Percentiles rank a stretch among this genome's conserved stretches.
Evolutionary conservation across 2,797 vertebrate species (phyloP).

Genomic region (Cyclopterus lumpus): DNA sequence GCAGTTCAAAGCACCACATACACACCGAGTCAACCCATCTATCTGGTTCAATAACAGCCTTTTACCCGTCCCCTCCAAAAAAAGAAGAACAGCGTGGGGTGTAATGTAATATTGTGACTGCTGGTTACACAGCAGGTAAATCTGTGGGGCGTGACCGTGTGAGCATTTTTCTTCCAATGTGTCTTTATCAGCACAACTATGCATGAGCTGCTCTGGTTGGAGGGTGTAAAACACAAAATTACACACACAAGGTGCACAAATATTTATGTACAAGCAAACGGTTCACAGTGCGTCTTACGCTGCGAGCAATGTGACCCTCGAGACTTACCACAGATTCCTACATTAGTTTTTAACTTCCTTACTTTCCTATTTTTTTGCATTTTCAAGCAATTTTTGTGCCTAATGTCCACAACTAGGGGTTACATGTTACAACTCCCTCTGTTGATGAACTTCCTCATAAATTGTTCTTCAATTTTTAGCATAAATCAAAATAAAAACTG

Average conservation of each 20-base stretch:
- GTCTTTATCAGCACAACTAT: neutral
- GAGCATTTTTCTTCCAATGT: neutral
- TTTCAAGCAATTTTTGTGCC: neutral
- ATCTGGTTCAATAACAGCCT: neutral
- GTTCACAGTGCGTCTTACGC: neutral
- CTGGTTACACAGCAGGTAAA: neutral
- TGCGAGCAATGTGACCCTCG: neutral
- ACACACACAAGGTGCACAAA: slow-evolving; percentile 3
- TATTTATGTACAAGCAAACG: slow-evolving; percentile 14
- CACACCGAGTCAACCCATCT: neutral
- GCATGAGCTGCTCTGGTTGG: neutral
- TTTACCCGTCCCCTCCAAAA: neutral
- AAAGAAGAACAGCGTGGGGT: neutral
- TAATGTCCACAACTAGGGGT: neutral
- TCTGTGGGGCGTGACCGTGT: neutral
- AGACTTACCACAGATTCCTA: neutral
- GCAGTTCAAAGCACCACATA: neutral
- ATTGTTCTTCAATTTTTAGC: neutral
- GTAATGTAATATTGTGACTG: slow-evolving; percentile 1
- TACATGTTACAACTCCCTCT: neutral
- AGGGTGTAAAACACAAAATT: slow-evolving; percentile 3
- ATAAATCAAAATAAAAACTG: neutral
- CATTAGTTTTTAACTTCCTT: neutral
- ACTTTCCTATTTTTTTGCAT: neutral
- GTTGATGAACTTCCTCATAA: neutral